A percentile compares a stretch with the other conserved stretches of the same genome.
Conservation (phyloP, 2,888 invertebrate genomes). For the Aelia acuminata region DNA sequence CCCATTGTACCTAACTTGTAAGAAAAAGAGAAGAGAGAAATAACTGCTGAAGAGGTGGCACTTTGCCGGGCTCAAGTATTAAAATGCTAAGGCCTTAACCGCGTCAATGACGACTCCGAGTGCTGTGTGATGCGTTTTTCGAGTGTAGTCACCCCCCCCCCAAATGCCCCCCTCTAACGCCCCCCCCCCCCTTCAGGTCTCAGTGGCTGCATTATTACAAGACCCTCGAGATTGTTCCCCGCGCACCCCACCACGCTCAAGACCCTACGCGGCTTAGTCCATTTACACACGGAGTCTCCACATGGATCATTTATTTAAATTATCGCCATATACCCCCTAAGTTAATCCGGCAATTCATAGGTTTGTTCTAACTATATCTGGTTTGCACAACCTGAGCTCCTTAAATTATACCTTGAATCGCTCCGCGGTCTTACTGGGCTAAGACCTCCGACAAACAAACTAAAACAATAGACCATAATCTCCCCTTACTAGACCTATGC, state of each 20-base stretch:
- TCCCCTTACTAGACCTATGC: neutral
- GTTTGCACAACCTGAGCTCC: constrained; percentile 31
- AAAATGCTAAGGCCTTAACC: constrained; percentile 40
- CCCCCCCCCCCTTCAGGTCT: neutral
- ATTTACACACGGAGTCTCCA: neutral
- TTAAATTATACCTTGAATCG: neutral
- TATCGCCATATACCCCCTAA: neutral
- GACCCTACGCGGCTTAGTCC: constrained; percentile 14
- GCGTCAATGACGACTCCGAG: constrained; percentile 48
- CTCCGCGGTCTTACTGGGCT: neutral
- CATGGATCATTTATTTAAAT: constrained; percentile 39
- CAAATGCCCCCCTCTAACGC: neutral
- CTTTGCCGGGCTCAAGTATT: constrained; percentile 50
- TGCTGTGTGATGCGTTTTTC: constrained; percentile 54
- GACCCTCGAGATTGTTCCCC: constrained; percentile 22
- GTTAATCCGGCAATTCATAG: constrained; percentile 26
- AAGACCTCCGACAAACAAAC: neutral
- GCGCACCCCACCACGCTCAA: neutral
- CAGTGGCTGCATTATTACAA: constrained; percentile 51
- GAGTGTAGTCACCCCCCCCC: neutral
- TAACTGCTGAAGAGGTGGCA: constrained; percentile 43
- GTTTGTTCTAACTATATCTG: constrained; percentile 6
- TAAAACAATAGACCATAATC: neutral
- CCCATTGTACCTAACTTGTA: constrained; percentile 40
- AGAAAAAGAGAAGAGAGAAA: constrained; percentile 51